Evolutionary conservation across 1,140 invertebrate species (phyloP), one percentile per base, ranked within the genome.

Genomic region (Glomeris maerens): DNA sequence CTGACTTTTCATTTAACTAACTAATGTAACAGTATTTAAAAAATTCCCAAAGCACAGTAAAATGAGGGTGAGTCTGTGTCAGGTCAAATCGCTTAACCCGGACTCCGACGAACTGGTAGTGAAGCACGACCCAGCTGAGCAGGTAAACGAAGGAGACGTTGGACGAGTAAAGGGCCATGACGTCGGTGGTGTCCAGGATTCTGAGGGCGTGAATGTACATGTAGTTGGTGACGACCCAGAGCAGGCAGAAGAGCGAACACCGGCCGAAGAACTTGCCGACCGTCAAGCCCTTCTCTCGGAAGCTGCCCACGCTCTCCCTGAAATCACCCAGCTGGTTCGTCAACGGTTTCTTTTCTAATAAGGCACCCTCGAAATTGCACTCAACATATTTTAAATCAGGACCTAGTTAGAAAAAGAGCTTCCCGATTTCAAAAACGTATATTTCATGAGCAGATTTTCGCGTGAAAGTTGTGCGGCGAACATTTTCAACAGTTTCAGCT

Each of bases 31-130:
- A n/a, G n/a, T n/a, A n/a, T n/a, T n/a, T n/a, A n/a, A n/a, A n/a
- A n/a, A n/a, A n/a, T n/a, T n/a, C n/a, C n/a, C n/a, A n/a, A 2
- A 3, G 51, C n/a, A 31, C 17, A 3, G 20, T 10, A 2, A n/a
- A 27, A 40, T 17, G 10, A 13, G 36, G 10, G 17, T 10, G 42
- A 50, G 27, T 1, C 13, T 21, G 23, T 25, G 3, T 3, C 21
- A 3, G 3, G 38, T 52, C 17, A 27, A 53, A 42, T 14, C 2
- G 36, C 26, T 81, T 82, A 70, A 96, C 91, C 71, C 90, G 73
- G 14, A 94, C 81, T 41, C 90, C 90, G 49, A 95, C 89, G 69
- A 95, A 96, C 64, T 95, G 88, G 62, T 95, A 86, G 63, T 95
- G 90, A 36, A 95, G 72, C 58, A 95, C 88, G 45, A 94, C 90